Conservation (phyloP, 2,113 vertebrate genomes). For the Antennarius striatus region DNA sequence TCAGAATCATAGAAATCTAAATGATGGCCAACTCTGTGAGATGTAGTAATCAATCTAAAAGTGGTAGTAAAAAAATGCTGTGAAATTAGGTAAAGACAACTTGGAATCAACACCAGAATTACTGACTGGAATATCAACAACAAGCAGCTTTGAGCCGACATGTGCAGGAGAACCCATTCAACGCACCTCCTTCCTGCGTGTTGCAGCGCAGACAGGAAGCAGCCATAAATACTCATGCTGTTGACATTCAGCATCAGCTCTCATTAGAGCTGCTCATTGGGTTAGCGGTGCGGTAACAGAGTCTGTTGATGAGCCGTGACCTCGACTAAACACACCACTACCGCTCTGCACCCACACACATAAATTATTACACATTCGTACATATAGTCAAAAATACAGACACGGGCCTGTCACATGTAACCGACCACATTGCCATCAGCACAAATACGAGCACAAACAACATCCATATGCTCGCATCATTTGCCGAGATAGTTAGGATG, state of each 20-base stretch:
- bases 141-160: not conserved
- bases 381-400: slow-evolving; percentile 7
- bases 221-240: slow-evolving; percentile 43
- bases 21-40: not conserved
- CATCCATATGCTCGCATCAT: slow-evolving; percentile 40
- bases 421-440: not conserved
- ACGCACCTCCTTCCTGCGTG: slow-evolving; percentile 18
- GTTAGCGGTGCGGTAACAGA: slow-evolving; percentile 35
- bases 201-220: slow-evolving; percentile 36
- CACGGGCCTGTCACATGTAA: not conserved
- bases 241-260: slow-evolving; percentile 51
- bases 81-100: not conserved
- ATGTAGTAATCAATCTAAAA: not conserved
- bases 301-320: slow-evolving; percentile 53
- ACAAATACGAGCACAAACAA: not conserved
- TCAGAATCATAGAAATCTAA: too few relatives aligned
- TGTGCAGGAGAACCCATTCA: slow-evolving; percentile 17
- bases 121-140: not conserved
- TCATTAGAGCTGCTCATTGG: slow-evolving; percentile 49
- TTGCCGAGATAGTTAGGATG: too few relatives aligned
- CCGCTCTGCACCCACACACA: slow-evolving; percentile 9
- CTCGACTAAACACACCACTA: slow-evolving; percentile 12
- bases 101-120: not conserved
- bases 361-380: not conserved
- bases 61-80: not conserved